Evolutionary conservation across 2,797 vertebrate species (phyloP).

Genomic region (Chromobotia macracanthus): DNA sequence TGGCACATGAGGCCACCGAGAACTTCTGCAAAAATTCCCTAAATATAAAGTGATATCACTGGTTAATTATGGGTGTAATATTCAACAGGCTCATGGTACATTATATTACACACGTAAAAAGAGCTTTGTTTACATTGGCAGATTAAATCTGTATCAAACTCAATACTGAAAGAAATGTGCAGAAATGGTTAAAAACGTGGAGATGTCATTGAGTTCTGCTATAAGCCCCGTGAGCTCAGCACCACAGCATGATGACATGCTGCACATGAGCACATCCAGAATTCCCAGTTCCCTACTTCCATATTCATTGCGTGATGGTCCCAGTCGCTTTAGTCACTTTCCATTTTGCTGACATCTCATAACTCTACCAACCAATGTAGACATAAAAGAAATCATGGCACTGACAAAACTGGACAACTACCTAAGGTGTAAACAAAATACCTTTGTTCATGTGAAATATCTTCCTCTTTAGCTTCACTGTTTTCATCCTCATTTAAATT

Average conservation of each 20-base stretch:
- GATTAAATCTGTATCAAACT: no score
- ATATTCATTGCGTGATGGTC: not conserved
- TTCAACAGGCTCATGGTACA: not conserved
- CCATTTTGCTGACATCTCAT: not conserved
- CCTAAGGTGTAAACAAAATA: conserved; percentile 60
- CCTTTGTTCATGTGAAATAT: conserved; percentile 85
- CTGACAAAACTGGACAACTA: not conserved
- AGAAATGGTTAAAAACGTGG: no score
- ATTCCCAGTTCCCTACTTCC: not conserved
- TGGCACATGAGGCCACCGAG: conserved; percentile 79
- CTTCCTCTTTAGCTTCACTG: conserved; percentile 75
- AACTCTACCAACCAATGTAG: not conserved
- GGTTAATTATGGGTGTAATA: not conserved
- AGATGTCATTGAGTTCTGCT: not conserved
- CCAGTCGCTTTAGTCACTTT: not conserved
- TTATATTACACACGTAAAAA: no score
- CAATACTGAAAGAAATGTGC: no score
- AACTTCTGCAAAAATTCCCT: conserved; percentile 89
- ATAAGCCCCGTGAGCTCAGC: not conserved
- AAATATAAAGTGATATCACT: not conserved
- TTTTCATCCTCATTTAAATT: conserved; percentile 73
- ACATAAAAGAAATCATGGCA: not conserved
- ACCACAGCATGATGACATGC: not conserved
- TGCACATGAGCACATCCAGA: not conserved
- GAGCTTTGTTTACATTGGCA: no score